Evolutionary conservation across 2,797 vertebrate species (phyloP), one percentile per base, ranked within the genome.

Genomic region (Limosa lapponica): DNA sequence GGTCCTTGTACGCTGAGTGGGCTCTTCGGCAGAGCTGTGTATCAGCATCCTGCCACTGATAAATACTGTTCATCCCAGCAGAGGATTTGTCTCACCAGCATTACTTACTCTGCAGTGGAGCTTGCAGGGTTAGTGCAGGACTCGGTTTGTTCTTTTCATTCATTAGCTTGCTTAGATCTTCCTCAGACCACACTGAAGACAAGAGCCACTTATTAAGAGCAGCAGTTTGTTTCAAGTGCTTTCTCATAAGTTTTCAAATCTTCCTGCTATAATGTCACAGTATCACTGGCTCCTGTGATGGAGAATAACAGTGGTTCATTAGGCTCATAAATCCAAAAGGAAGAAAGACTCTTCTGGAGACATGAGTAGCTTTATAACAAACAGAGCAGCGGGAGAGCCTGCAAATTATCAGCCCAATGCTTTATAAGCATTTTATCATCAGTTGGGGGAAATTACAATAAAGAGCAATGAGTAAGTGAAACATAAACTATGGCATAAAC

Each of bases 261-360:
- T 93, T 78, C 72, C 78, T 96, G 70, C 61, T 94, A 64, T 89
- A 89, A 84, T 87, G 49, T 95, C 87, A 89, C 19, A 87, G 65
- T 87, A 89, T 94, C 89, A 49, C 82, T 89, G 93, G 57, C 87
- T 94, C 84, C 88, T 90, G 71, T 95, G 73, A 82, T 83, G 82
- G 91, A 89, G 93, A 96, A 95, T 88, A 92, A 85, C 72, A 43
- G 69, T 82, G 92, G 80, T 95, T 97, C 87, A 91, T 92, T 96
- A 97, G 92, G 78, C 74, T 96, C 90, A 90, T 97, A 95, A 96
- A 97, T 97, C 94, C 89, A 93, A 78, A 89, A 95, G 85, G 83
- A 96, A 94, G 77, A 93, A 95, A 95, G 71, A 91, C 69, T 96
- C 61, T 95, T 72, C 62, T 93, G 94, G 89, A 97, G 80, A 92